Conservation (phyloP, 2,113 vertebrate species). For the Trichomycterus rosablanca region DNA sequence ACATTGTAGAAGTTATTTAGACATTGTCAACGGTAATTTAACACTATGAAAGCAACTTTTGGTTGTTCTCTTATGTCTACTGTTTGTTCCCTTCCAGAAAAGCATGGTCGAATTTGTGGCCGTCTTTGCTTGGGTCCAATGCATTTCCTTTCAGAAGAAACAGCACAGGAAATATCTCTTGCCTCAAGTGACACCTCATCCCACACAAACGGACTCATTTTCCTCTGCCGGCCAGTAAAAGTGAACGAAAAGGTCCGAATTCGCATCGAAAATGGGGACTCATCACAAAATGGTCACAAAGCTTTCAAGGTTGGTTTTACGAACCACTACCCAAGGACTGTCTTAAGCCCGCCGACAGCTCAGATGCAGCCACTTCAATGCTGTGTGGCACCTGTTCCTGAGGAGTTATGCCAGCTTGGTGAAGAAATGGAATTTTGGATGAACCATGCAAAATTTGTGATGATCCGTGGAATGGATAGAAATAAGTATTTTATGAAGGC, state of each 20-base stretch:
- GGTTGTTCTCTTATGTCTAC: too few species aligned
- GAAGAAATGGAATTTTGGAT: slow-evolving; percentile 30
- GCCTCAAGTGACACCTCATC: slow-evolving; percentile 14
- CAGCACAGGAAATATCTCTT: background rate
- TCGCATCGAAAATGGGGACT: background rate
- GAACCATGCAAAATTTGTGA: slow-evolving; percentile 16
- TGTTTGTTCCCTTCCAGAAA: background rate
- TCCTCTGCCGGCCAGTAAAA: slow-evolving; percentile 33
- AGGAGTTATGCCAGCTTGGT: slow-evolving; percentile 6
- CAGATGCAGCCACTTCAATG: too few species aligned
- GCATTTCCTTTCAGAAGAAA: slow-evolving; percentile 14
- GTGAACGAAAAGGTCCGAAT: slow-evolving; percentile 28
- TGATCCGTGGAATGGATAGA: slow-evolving; percentile 7
- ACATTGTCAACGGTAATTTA: too few species aligned
- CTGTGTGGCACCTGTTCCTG: slow-evolving; percentile 34
- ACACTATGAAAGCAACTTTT: too few species aligned
- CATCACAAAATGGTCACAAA: background rate
- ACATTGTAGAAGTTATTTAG: too few species aligned
- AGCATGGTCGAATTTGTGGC: slow-evolving; percentile 25
- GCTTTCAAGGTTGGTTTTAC: slow-evolving; percentile 37
- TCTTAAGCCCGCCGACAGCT: background rate
- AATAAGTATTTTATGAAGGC: slow-evolving; percentile 30
- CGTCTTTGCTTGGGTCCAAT: slow-evolving; percentile 39
- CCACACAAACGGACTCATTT: slow-evolving; percentile 11
- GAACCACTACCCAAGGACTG: slow-evolving; percentile 2